Evolutionary conservation across 2,797 vertebrate genomes (phyloP).

Genomic region (Sternarchorhynchus goeldii): DNA sequence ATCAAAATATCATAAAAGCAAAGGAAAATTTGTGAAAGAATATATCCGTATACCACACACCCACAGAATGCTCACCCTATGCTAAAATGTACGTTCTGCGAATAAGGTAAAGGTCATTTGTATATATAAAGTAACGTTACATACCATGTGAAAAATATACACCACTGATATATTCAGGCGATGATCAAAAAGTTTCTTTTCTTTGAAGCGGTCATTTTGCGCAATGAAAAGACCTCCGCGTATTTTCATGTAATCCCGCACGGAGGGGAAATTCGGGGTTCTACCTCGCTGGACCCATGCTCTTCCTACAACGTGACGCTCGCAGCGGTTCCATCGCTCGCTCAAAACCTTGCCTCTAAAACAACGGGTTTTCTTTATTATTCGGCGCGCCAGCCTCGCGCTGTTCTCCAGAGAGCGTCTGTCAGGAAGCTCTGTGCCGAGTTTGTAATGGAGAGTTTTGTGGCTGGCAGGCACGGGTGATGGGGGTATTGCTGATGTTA

Average conservation of each 20-base stretch:
- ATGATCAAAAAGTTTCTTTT: slow-evolving; percentile 59
- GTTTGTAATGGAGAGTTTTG: slow-evolving; percentile 50
- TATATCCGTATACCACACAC: background rate
- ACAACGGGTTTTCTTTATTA: slow-evolving; percentile 17
- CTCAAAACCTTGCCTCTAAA: background rate
- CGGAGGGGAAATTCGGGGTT: slow-evolving; percentile 18
- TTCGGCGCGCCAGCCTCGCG: slow-evolving; percentile 34
- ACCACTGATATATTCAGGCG: slow-evolving; percentile 29
- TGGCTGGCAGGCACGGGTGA: slow-evolving; percentile 52
- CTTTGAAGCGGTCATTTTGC: slow-evolving; percentile 32
- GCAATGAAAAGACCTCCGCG: background rate
- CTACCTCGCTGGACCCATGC: slow-evolving; percentile 17
- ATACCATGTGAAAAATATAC: slow-evolving; percentile 51
- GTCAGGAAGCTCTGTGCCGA: slow-evolving; percentile 40
- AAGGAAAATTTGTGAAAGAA: background rate
- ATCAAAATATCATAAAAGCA: background rate
- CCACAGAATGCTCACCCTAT: background rate
- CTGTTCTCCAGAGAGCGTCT: slow-evolving; percentile 46
- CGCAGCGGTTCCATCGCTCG: background rate
- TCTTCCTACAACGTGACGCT: background rate
- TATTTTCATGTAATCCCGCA: slow-evolving; percentile 40
- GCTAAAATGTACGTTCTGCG: background rate
- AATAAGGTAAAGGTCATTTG: no score
- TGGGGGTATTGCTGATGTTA: slow-evolving; percentile 55
- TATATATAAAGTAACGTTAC: slow-evolving; percentile 10